Percentiles rank a stretch among this genome's conserved stretches.
Conservation (phyloP, 2,888 invertebrate species). For the Gastracanthus pulcherrimus region DNA sequence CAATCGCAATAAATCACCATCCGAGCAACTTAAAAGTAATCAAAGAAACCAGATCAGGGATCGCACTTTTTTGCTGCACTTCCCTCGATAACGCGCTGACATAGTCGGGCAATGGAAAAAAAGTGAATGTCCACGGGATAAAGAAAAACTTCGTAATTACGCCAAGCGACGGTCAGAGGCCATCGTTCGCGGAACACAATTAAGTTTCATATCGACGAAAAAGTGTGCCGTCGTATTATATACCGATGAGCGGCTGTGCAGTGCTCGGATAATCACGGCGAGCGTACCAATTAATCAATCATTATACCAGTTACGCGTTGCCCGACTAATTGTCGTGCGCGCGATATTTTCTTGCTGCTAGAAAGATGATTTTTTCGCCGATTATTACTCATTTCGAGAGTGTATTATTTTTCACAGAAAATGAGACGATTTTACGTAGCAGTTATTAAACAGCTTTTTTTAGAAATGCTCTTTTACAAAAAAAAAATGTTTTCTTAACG, state of each 20-base stretch:
- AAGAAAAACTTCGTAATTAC: not conserved
- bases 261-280: conserved; percentile 16
- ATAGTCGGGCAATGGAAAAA: too few relatives aligned
- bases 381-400: not conserved
- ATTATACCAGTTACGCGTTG: not conserved
- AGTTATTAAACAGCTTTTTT: too few relatives aligned
- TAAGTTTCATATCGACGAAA: conserved; percentile 9
- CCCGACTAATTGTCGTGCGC: conserved; percentile 4
- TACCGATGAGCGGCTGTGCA: too few relatives aligned
- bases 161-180: conserved; percentile 14
- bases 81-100: too few relatives aligned
- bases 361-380: not conserved
- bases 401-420: too few relatives aligned
- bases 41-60: too few relatives aligned
- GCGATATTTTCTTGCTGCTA: not conserved
- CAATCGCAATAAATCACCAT: too few relatives aligned
- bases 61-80: too few relatives aligned
- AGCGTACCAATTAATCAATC: conserved; percentile 37
- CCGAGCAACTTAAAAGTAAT: too few relatives aligned
- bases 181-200: conserved; percentile 22
- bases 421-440: too few relatives aligned
- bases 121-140: not conserved
- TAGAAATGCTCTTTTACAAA: too few relatives aligned
- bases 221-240: conserved; percentile 12
- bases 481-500: too few relatives aligned